Base-by-base conservation (phyloP, 1,140 invertebrate genomes). In the Zaprionus ghesquierei region DNA sequence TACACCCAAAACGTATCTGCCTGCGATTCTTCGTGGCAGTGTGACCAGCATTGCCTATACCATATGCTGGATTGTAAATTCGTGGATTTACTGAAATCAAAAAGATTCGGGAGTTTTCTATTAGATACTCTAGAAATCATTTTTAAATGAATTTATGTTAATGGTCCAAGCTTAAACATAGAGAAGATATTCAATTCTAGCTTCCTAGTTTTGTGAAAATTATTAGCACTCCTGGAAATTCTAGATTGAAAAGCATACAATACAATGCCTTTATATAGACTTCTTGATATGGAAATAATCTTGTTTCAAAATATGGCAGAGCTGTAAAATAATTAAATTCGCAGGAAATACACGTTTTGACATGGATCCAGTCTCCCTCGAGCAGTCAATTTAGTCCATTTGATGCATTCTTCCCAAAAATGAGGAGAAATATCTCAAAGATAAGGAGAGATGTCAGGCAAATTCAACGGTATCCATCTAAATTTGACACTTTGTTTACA, bases 1-100 rank as follows among this genome's bases (percentile, higher is more conserved):
- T 87, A 70, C 59, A 9, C 22, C 31, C 60, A 50, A 56, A 72
- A 41, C 53, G 38, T 15, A 38, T 38, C 50, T 56, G 64, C 15
- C 56, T 22, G 9, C 33, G 5, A 51, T 23, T 51, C 15, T 31
- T 29, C 61, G 44, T 20, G 55, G 53, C 51, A 38, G 15, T 29
- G 15, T 10, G 13, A 22, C 10, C 44, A 63, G 66, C 66, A 29
- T 62, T 53, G 35, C 15, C 13, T 22, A 25, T 38, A 15, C n/a
- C 13, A 10, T 15, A 25, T 46, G 50, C 51, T 44, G 50, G 12
- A 12, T 31, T 29, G n/a, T 23, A 31, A 12, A 9, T 23, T 51
- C 13, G 13, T 20, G n/a, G 41, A 49, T 22, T 12, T 31, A 12
- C 27, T 61, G n/a, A 33, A 61, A 61, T 31, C 33, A 18, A 10